Evolutionary conservation across 2,888 invertebrate genomes (phyloP), one percentile per base, ranked within the genome.

Genomic region (Pardosa pseudoannulata): DNA sequence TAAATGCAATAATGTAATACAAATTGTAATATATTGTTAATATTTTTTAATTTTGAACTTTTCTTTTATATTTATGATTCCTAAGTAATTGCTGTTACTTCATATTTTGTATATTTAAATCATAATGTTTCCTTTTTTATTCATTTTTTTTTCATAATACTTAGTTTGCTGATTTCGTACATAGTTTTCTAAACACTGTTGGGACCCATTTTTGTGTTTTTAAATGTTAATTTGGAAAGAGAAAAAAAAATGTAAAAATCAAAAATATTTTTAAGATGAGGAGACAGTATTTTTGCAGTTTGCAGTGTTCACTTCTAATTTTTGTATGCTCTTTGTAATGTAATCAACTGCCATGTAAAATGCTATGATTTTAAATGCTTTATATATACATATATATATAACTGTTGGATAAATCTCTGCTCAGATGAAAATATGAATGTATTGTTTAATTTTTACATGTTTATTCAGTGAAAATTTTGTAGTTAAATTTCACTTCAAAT

Each of bases 71-170:
- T 36, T 36, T n/a, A n/a, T n/a, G n/a, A n/a, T n/a, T n/a, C n/a
- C n/a, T n/a, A n/a, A n/a, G n/a, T n/a, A n/a, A n/a, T n/a, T n/a
- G n/a, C n/a, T n/a, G n/a, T n/a, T n/a, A n/a, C n/a, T 16, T 46
- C 46, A 46, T 36, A 36, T 46, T 46, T 46, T 46, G 46, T 46
- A 46, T n/a, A n/a, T n/a, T n/a, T n/a, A n/a, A n/a, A n/a, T n/a
- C n/a, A n/a, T n/a, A n/a, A n/a, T n/a, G n/a, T n/a, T n/a, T n/a
- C n/a, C n/a, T n/a, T n/a, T n/a, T n/a, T n/a, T n/a, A n/a, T n/a
- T n/a, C n/a, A n/a, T 23, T 56, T 56, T 36, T 23, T 56, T 36
- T 23, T 56, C 56, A 23, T 56, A 11, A 56, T 6, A 23, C 19
- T 3, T 2, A 5, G 16, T 46, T 46, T 2, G 16, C 16, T 46